Percentiles rank a stretch among this genome's conserved stretches.
Evolutionary conservation across 2,113 vertebrate genomes (phyloP).

Genomic region (Triplophysa rosa): DNA sequence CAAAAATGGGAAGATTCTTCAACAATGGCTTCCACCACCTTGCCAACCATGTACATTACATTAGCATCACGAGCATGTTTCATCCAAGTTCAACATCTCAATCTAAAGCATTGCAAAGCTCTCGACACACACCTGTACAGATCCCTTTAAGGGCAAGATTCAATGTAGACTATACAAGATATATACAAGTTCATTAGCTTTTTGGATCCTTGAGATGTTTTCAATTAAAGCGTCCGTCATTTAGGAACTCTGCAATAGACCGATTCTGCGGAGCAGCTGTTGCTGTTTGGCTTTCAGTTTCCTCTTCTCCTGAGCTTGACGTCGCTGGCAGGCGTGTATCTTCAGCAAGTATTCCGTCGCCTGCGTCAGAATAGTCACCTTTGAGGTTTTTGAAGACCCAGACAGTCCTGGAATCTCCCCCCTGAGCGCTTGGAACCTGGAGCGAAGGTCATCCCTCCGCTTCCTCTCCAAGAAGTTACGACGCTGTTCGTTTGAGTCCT

Average conservation of each 20-base stretch:
- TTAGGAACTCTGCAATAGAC: conserved; percentile 82
- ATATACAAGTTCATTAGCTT: neutral
- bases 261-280: conserved; percentile 83
- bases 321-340: conserved; percentile 78
- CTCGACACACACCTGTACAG: neutral
- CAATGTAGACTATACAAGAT: neutral
- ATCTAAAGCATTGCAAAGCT: neutral
- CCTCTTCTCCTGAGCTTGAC: conserved; percentile 82
- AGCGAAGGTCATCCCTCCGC: conserved; percentile 89
- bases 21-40: neutral
- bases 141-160: neutral
- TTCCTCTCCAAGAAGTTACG: conserved; percentile 92
- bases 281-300: conserved; percentile 79
- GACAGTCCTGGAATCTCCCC: conserved; percentile 86
- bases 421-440: conserved; percentile 85
- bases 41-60: neutral
- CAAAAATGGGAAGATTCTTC: neutral
- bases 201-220: neutral
- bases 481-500: conserved; percentile 85
- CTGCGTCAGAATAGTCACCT: conserved; percentile 92
- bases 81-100: neutral
- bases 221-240: neutral
- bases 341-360: conserved; percentile 85
- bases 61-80: neutral
- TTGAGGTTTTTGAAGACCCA: conserved; percentile 85